A percentile compares a stretch with the other conserved stretches of the same genome.
Conservation (phyloP, 2,797 vertebrate genomes). For the Poeciliopsis infans region DNA sequence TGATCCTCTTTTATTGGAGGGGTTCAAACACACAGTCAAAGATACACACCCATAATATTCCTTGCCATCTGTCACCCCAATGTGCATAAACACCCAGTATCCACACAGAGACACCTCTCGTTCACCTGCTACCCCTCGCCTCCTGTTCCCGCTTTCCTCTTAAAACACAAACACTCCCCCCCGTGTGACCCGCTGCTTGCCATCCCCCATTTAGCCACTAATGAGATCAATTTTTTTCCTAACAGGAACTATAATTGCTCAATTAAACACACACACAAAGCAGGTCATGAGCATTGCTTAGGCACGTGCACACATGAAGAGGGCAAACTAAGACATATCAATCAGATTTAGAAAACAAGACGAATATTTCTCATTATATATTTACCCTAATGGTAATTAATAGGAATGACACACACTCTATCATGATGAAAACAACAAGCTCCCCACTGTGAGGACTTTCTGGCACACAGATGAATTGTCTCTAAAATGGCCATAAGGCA, state of each 20-base stretch:
- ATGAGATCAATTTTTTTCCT: constrained; percentile 73
- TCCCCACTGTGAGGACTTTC: constrained; percentile 31
- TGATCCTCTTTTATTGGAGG: constrained; percentile 33
- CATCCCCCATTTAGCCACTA: constrained; percentile 72
- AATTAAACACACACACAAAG: constrained; percentile 60
- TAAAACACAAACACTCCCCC: constrained; percentile 68
- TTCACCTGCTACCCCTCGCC: constrained; percentile 63
- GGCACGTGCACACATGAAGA: constrained; percentile 7
- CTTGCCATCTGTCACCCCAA: constrained; percentile 65
- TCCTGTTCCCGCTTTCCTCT: constrained; percentile 56
- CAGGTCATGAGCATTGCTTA: constrained; percentile 8
- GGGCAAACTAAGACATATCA: constrained; percentile 44
- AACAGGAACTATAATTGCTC: constrained; percentile 68
- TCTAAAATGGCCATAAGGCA: constrained; percentile 23
- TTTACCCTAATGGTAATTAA: constrained; percentile 74
- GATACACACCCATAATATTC: constrained; percentile 52
- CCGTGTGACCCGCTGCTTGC: constrained; percentile 66
- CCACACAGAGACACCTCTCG: constrained; percentile 42
- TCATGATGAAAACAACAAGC: constrained; percentile 51
- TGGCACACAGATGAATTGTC: constrained; percentile 33
- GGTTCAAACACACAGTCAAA: constrained; percentile 48
- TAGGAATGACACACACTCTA: constrained; percentile 54
- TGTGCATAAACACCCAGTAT: constrained; percentile 50
- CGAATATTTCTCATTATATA: constrained; percentile 69
- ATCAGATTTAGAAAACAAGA: constrained; percentile 66